Percentiles rank a stretch among this genome's conserved stretches.
These are phyloP conservation scores for Takifugu ocellatus DNA, from an alignment of 2,797 vertebrate genomes.

Conservation along the genomic window DNA sequence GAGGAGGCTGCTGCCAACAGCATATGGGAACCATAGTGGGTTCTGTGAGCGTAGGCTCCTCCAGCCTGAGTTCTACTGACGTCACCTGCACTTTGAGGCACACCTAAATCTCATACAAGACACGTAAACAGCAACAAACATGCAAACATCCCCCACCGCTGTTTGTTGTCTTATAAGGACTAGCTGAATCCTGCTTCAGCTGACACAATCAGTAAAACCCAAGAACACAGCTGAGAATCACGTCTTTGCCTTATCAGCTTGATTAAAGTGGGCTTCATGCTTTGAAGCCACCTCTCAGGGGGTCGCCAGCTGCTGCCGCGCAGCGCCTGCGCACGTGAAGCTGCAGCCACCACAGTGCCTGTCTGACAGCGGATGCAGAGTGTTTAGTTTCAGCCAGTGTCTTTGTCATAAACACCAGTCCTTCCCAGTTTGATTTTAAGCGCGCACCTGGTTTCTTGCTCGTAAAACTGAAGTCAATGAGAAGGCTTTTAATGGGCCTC, in stretches of 20 bases:
- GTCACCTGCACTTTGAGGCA: too few relatives aligned
- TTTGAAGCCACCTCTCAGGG: too few relatives aligned
- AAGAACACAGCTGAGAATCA: too few relatives aligned
- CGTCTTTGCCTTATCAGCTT: too few relatives aligned
- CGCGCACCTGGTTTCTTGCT: conserved; percentile 55
- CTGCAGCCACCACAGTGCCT: too few relatives aligned
- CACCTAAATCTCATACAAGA: not conserved
- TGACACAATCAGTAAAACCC: too few relatives aligned
- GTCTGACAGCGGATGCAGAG: too few relatives aligned
- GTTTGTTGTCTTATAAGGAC: conserved; percentile 10
- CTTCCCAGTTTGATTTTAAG: conserved; percentile 27
- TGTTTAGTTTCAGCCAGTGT: too few relatives aligned
- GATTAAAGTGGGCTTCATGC: too few relatives aligned
- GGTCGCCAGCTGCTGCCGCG: too few relatives aligned
- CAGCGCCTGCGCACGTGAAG: too few relatives aligned
- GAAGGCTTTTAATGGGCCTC: conserved; percentile 54
- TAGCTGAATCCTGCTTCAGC: conserved; percentile 17
- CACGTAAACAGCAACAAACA: not conserved
- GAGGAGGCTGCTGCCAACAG: conserved; percentile 28
- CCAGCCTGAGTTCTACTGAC: not conserved
- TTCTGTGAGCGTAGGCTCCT: conserved; percentile 20
- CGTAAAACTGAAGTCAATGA: conserved; percentile 49
- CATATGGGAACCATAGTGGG: conserved; percentile 67
- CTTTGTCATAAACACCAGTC: not conserved
- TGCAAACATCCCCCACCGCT: too few relatives aligned